Percentiles rank a stretch among this genome's conserved stretches.
These are phyloP conservation scores for Hybos culiciformis DNA, from an alignment of 2,888 invertebrate species.

Conservation along the genomic window DNA sequence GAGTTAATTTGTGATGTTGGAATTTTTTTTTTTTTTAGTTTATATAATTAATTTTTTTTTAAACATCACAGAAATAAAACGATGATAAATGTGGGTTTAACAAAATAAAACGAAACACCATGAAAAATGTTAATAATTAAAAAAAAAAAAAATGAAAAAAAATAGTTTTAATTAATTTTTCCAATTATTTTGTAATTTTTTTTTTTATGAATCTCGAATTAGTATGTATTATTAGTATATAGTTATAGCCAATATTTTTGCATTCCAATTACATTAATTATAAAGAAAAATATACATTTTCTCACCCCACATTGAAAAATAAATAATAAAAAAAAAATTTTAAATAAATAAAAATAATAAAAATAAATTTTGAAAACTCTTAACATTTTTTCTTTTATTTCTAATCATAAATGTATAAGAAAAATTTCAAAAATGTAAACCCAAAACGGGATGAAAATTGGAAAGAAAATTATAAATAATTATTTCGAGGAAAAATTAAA, in stretches of 20 bases:
- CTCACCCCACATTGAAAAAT: slow-evolving; percentile 14
- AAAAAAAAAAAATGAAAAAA: too few relatives aligned
- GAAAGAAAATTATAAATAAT: too few relatives aligned
- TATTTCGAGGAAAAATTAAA: too few relatives aligned
- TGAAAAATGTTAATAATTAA: too few relatives aligned
- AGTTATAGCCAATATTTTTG: not conserved
- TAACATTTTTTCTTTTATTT: too few relatives aligned
- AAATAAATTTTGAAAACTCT: not conserved
- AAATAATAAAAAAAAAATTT: slow-evolving; percentile 2
- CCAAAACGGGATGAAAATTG: not conserved
- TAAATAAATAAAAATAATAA: slow-evolving; percentile 1
- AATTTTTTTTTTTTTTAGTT: too few relatives aligned
- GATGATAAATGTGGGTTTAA: too few relatives aligned
- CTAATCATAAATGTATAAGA: not conserved
- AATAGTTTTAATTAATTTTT: slow-evolving; percentile 9
- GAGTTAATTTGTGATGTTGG: not conserved
- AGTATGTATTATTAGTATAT: not conserved
- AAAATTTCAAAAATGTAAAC: not conserved
- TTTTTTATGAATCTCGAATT: too few relatives aligned
- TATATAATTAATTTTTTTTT: not conserved
- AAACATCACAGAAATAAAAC: too few relatives aligned
- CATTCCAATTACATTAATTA: not conserved
- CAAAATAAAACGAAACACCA: too few relatives aligned
- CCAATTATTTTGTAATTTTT: slow-evolving; percentile 1
- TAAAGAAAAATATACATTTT: slow-evolving; percentile 7